Evolutionary conservation across 2,797 vertebrate genomes (phyloP).

Genomic region (Craterocephalus amniculus): DNA sequence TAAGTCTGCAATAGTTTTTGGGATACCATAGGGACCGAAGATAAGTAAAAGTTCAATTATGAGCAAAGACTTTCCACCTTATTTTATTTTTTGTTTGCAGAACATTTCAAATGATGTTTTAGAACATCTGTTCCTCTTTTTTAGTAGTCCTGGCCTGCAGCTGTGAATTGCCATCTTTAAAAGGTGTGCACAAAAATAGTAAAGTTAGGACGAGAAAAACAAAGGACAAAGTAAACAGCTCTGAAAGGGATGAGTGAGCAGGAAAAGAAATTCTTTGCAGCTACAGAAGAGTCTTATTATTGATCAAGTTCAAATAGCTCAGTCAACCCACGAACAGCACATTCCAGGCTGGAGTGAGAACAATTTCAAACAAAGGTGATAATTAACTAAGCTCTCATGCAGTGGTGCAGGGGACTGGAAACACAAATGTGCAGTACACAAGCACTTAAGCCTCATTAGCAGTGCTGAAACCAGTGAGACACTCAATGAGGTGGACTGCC

Average conservation of each 20-base stretch:
- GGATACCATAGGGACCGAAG: no score
- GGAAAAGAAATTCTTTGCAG: constrained; percentile 6
- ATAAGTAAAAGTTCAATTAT: no score
- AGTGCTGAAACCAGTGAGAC: constrained; percentile 31
- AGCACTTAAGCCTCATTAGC: constrained; percentile 63
- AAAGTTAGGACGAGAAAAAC: background rate
- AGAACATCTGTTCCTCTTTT: background rate
- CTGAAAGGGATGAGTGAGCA: background rate
- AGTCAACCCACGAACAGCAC: constrained; percentile 42
- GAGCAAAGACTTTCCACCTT: no score
- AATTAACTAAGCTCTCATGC: constrained; percentile 57
- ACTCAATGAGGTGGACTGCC: constrained; percentile 16
- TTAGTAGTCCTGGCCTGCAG: background rate
- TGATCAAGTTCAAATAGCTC: constrained; percentile 49
- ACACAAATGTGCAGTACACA: constrained; percentile 42
- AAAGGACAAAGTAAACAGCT: background rate
- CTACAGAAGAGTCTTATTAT: constrained; percentile 43
- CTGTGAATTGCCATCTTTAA: background rate
- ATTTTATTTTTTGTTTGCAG: no score
- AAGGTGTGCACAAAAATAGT: background rate
- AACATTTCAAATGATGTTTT: no score
- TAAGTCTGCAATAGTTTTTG: no score
- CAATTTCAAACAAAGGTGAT: constrained; percentile 59
- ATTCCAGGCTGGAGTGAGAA: constrained; percentile 45
- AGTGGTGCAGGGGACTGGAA: constrained; percentile 57